Base-by-base conservation (phyloP, 53 echinoderm and acorn worm genomes). In the Crossaster papposus region DNA sequence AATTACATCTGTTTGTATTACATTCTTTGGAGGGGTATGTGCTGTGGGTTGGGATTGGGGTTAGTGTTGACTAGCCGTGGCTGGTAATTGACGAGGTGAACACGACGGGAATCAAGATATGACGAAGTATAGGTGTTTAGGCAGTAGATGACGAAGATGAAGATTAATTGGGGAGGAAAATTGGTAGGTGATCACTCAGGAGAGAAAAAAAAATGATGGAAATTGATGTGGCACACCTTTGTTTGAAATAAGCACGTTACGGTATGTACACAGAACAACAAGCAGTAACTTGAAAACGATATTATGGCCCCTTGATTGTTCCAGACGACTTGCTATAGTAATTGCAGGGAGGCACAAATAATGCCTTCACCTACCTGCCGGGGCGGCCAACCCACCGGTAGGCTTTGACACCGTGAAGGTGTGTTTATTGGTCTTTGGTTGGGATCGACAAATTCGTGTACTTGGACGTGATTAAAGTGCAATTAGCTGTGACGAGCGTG, bases 391-490 rank as follows among this genome's bases (percentile, higher is more conserved):
- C 22, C 50, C 78, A 72, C 51, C 83, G 83, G 83, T 26, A 28
- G 10, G 70, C 85, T 85, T 85, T 85, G 85, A 72, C 73, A 73
- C 85, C 72, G 26, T 65, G 35, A 50, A 72, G 52, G 14, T 33
- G 36, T 85, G 73, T 85, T 85, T 85, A 54, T 85, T 85, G 73
- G 85, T 71, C 36, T 85, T 85, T 29, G 85, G 54, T 72, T 71
- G 73, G 72, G 30, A 53, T 72, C 85, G 28, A 85, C 73, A 85
- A 85, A 85, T 70, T 73, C 85, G 15, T 85, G 85, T 85, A 85
- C 62, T 87, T 87, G 64, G 55, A 77, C 72, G 87, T 87, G 87
- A 87, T 87, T 87, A 87, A 87, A 87, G 37, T 75, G 87, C 74
- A 87, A 87, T 87, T 87, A 87, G 55, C 87, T 87, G 58, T 77